Conservation (phyloP, 2,797 vertebrate species). For the Chloroceryle amazona region DNA sequence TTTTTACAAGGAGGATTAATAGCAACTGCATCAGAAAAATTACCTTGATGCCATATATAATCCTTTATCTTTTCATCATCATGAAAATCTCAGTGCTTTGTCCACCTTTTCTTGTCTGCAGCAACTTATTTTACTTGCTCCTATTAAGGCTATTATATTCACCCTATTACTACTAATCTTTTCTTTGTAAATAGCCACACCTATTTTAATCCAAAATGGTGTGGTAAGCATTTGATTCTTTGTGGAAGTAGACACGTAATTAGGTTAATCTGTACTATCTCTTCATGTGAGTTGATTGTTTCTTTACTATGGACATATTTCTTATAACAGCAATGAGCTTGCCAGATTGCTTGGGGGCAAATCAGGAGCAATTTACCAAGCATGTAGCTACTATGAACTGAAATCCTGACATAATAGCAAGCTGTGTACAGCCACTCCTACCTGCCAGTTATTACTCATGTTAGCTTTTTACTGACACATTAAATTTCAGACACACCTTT, state of each 20-base stretch:
- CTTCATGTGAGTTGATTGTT: constrained; percentile 91
- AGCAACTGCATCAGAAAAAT: constrained; percentile 66
- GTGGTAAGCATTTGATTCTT: constrained; percentile 91
- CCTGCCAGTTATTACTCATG: constrained; percentile 83
- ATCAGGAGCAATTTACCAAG: constrained; percentile 79
- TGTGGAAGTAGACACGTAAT: constrained; percentile 92
- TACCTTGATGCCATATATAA: constrained; percentile 76
- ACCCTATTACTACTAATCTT: constrained; percentile 92
- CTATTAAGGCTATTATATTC: constrained; percentile 93
- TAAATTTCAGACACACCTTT: constrained; percentile 84
- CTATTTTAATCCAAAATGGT: constrained; percentile 89
- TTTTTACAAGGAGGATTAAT: constrained; percentile 62
- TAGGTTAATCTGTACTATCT: constrained; percentile 92
- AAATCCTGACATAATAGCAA: constrained; percentile 71
- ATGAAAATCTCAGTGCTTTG: constrained; percentile 84
- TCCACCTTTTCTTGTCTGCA: constrained; percentile 89
- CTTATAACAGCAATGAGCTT: constrained; percentile 85
- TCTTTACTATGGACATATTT: constrained; percentile 90
- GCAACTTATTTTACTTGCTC: constrained; percentile 92
- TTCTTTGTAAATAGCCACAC: constrained; percentile 94
- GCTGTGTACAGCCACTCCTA: constrained; percentile 82
- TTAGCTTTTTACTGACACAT: constrained; percentile 82
- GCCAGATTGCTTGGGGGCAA: constrained; percentile 88
- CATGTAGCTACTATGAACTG: constrained; percentile 77
- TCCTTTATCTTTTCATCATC: constrained; percentile 75